phyloP scores from a whole-genome alignment of 2,797 vertebrate species.

The Dicrostonyx torquatus region DNA sequence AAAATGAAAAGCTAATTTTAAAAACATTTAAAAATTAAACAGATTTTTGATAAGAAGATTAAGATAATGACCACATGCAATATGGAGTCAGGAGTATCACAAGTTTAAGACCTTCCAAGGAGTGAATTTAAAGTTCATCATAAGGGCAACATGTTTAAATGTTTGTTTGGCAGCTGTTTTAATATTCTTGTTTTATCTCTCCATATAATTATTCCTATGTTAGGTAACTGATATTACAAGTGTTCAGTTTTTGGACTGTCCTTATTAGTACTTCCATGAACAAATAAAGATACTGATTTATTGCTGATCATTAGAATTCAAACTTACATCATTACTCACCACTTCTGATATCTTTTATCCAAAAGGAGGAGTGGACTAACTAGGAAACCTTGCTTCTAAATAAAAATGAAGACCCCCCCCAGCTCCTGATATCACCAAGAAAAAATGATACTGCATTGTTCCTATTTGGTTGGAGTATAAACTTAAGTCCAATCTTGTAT shows the following conservation, averaged over 20 bases:
- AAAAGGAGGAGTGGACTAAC: neutral
- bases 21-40: neutral
- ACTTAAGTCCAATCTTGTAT: neutral
- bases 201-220: neutral
- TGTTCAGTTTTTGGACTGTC: neutral
- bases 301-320: neutral
- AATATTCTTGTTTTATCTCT: neutral
- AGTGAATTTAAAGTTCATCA: neutral
- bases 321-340: neutral
- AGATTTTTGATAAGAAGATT: neutral
- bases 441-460: neutral
- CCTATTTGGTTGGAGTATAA: neutral
- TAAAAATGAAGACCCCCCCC: neutral
- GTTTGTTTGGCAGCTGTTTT: too few species aligned
- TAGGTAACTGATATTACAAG: neutral
- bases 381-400: neutral
- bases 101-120: neutral
- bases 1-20: neutral
- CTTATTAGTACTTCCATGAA: neutral
- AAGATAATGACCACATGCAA: neutral
- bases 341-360: neutral
- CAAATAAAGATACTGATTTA: neutral
- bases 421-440: neutral
- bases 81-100: neutral
- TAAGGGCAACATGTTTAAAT: neutral